Conservation (phyloP, 2,888 invertebrate species). For the Drepanosiphum platanoidis region DNA sequence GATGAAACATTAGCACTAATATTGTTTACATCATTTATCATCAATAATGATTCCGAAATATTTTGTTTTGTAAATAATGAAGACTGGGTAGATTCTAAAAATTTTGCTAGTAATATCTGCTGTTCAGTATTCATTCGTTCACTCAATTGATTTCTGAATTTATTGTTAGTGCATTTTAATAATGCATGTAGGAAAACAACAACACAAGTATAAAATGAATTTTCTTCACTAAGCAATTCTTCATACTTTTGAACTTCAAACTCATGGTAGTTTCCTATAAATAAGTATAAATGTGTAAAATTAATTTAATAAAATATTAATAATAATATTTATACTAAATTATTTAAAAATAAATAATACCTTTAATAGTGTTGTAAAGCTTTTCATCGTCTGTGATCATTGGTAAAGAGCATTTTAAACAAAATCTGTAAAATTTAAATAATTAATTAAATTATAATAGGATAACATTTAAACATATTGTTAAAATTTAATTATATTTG, state of each 20-base stretch:
- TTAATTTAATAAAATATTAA: neutral
- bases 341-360: neutral
- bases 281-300: neutral
- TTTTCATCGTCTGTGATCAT: neutral
- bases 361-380: conserved; percentile 55
- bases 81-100: conserved; percentile 35
- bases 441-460: neutral
- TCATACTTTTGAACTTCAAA: conserved; percentile 40
- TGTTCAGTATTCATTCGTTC: conserved; percentile 42
- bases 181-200: conserved; percentile 48
- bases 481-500: too few species aligned
- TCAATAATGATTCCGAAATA: conserved; percentile 43
- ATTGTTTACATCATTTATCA: neutral
- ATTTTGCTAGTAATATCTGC: conserved; percentile 45
- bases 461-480: neutral
- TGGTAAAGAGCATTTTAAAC: conserved; percentile 25
- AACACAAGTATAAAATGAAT: conserved; percentile 39
- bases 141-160: conserved; percentile 46
- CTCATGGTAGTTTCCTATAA: conserved; percentile 43
- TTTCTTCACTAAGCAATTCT: conserved; percentile 27
- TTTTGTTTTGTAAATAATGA: conserved; percentile 46
- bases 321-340: neutral
- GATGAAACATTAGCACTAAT: neutral
- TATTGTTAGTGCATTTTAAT: conserved; percentile 47
- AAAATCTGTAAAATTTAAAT: conserved; percentile 41